Conservation (phyloP, 2,797 vertebrate species). For the Atherinosoma microstoma region DNA sequence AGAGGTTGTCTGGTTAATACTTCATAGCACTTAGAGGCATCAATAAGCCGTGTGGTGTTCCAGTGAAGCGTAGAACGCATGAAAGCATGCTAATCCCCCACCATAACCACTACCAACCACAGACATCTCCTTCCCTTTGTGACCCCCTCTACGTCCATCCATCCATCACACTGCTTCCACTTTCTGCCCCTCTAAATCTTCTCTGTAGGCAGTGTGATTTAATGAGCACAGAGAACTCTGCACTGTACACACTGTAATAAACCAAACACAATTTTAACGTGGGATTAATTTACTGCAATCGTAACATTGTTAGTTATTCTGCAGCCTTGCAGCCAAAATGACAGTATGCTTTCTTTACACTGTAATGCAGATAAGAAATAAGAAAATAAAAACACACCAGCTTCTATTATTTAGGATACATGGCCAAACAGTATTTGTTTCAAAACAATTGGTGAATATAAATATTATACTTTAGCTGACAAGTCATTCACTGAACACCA, state of each 20-base stretch:
- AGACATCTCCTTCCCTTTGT: conserved; percentile 53
- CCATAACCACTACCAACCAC: conserved; percentile 13
- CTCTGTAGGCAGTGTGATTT: conserved; percentile 30
- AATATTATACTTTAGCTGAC: neutral
- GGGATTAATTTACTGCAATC: neutral
- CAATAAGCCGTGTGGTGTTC: conserved; percentile 73
- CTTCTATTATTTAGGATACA: neutral
- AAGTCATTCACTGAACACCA: neutral
- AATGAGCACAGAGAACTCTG: conserved; percentile 35
- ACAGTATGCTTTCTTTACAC: neutral
- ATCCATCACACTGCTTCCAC: conserved; percentile 32
- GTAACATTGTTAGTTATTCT: neutral
- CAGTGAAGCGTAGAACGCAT: conserved; percentile 67
- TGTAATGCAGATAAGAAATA: neutral
- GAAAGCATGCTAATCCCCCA: conserved; percentile 73
- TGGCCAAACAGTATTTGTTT: neutral
- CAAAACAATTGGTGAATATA: neutral
- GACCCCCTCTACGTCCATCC: conserved; percentile 18
- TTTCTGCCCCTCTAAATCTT: conserved; percentile 26
- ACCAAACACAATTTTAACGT: neutral
- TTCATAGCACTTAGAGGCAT: conserved; percentile 83
- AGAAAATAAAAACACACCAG: neutral
- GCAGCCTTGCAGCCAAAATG: too few species aligned
- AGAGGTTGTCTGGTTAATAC: conserved; percentile 81
- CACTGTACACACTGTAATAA: conserved; percentile 6